Base-by-base conservation (phyloP, 2,888 invertebrate genomes). In the Eremobia ochroleuca region DNA sequence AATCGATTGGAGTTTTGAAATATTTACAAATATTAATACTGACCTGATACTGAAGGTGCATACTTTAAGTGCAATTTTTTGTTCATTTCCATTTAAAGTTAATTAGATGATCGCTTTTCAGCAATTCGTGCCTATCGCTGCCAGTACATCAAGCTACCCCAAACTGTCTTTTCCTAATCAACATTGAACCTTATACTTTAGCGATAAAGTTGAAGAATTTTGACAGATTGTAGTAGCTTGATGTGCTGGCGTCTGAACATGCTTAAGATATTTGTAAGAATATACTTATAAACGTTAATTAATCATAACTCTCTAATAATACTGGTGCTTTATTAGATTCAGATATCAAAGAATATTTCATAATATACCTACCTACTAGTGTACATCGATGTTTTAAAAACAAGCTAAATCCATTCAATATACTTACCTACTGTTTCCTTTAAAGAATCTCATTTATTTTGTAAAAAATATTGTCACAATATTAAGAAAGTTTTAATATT, bases 251-350 rank as follows among this genome's bases (percentile, higher is more conserved):
- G n/a, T n/a, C n/a, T n/a, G n/a, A n/a, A n/a, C 1, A 64, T 43
- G 21, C 4, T 18, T 79, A 79, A n/a, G 31, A 37, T 73, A 62
- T 61, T 55, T 78, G 21, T 79, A 72, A 67, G 72, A 68, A 34
- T 55, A 37, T 62, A 66, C 68, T n/a, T 80, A 43, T 31, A 75
- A 81, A 79, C 68, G 58, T 66, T 68, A 79, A 40, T 58, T 55
- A 5, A 40, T 66, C 9, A 13, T 25, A 37, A 18, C 11, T 62
- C 25, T 58, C n/a, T n/a, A n/a, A 28, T n/a, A 72, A 28, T 40
- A 74, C 55, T 28, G 49, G 67, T 79, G 79, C 46, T 62, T n/a
- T 37, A 25, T 21, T 66, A 40, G 11, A 49, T 74, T 75, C 46
- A 34, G 25, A 43, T 68, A 77, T 18, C 25, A 43, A 52, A 67